Base-by-base conservation (phyloP, 53 echinoderm and acorn worm species). In the Zoroaster sp. region DNA sequence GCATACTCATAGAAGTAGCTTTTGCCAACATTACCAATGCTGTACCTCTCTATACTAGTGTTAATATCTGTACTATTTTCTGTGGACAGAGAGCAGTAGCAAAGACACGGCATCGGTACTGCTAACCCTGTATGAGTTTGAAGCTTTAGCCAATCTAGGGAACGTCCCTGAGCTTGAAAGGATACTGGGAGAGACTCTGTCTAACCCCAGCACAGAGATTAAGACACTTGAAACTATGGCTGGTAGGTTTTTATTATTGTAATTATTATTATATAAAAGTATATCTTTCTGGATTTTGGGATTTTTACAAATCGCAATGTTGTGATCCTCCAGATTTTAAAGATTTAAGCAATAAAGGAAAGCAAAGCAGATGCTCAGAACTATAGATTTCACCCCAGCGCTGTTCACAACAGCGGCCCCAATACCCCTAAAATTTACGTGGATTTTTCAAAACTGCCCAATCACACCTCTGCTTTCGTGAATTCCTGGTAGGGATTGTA, bases 51-150 rank as follows among this genome's bases (percentile, higher is more conserved):
- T 0, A n/a, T 0, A 37, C 8, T 33, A 38, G 18, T 5, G 18
- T 34, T 73, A n/a, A 12, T 38, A 37, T 35, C 25, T 65, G 7
- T 4, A 15, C 3, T 3, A 25, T 71, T 73, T 73, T 28, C 70
- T 18, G 3, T 40, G 20, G 44, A 15, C 66, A 41, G 30, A 20
- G 77, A 69, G 33, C 40, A 39, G 36, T 32, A 72, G 40, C 78
- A 86, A 72, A 69, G 94, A 94, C 66, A 87, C 67, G 2, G 83
- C 96, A 36, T 66, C 73, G 14, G 76, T 91, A 2, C 63, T 94
- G 54, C 83, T 96, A 33, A 69, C 91, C 36, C 92, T 96, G 51
- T 93, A 93, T 66, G 94, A 96, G 74, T 96, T 95, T 95, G 96
- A 96, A 77, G 96, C 96, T 36, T 65, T 91, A 42, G 93, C 93